Base-by-base conservation (phyloP, 2,113 vertebrate genomes). In the Ctenodactylus gundi region DNA sequence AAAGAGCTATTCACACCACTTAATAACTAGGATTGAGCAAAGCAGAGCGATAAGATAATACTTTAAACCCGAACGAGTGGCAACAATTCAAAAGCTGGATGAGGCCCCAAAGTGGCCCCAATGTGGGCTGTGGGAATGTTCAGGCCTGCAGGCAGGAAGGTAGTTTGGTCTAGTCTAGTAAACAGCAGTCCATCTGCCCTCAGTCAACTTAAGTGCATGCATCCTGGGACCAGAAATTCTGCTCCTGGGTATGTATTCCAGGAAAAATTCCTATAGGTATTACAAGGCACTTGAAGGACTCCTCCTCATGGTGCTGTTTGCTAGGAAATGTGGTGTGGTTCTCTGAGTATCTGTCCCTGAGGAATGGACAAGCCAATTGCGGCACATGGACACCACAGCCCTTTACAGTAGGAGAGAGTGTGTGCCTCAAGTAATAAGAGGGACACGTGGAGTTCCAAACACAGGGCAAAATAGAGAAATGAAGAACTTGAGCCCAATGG, bases 91-190 rank as follows among this genome's bases (percentile, higher is more conserved):
- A 46, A 70, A 72, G 51, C 13, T 31, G 6, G 13, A 9, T 6
- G 31, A 6, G 25, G 27, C 36, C 53, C 20, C 12, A 6, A 1
- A 17, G 41, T 21, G 44, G 49, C 12, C 23, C 34, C 27, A 23
- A 15, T 13, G 6, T 0, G 21, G 44, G 27, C 5, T 12, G 1
- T 1, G 14, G 67, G 34, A 44, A n/a, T 5, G 8, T 1, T 8
- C 8, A 4, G 51, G 10, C 1, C n/a, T 1, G 0, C 6, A 55
- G 4, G 67, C 36, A 7, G 76, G 75, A n/a, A 21, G 1, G 1
- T 12, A 44, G 53, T 23, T 25, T 27, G 8, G 29, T 27, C 27
- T 25, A 13, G 34, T 51, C 27, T 12, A 36, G 8, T n/a, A n/a
- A n/a, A 36, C 8, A 78, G 14, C 4, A 51, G 2, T 1, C 2